Conservation (phyloP, 1,140 invertebrate genomes). For the Drosophila lacertosa region DNA sequence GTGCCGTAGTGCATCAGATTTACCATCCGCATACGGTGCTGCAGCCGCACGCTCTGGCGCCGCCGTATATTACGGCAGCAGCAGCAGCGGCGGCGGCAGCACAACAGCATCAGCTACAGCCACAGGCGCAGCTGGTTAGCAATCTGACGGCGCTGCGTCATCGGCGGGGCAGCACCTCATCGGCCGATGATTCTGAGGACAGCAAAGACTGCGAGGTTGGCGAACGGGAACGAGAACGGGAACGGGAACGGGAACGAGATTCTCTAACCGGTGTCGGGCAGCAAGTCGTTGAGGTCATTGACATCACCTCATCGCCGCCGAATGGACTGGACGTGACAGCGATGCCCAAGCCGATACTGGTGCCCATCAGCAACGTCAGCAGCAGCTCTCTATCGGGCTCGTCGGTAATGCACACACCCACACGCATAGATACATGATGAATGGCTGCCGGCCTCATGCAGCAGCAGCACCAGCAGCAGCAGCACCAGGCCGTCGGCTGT, state of each 20-base stretch:
- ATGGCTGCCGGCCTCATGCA: conserved; percentile 81
- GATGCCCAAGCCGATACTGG: conserved; percentile 45
- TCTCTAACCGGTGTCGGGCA: conserved; percentile 16
- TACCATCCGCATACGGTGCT: conserved; percentile 66
- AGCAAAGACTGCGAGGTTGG: conserved; percentile 82
- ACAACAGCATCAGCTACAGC: conserved; percentile 29
- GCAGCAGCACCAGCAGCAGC: conserved; percentile 59
- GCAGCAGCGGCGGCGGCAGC: conserved; percentile 39
- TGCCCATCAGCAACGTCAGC: conserved; percentile 33
- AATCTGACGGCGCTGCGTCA: conserved; percentile 55
- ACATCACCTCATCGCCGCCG: conserved; percentile 63
- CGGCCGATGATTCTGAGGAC: conserved; percentile 80
- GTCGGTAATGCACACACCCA: conserved; percentile 80
- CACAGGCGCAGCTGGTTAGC: conserved; percentile 38
- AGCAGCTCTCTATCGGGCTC: conserved; percentile 67
- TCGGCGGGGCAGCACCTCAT: conserved; percentile 80
- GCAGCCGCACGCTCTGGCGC: conserved; percentile 55
- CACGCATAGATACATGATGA: conserved; percentile 83
- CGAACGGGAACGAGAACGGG: conserved; percentile 18
- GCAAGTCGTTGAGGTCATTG: conserved; percentile 51
- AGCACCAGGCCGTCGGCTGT: conserved; percentile 66
- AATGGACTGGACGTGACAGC: conserved; percentile 50
- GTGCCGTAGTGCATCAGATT: conserved; percentile 63
- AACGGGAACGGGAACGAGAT: conserved; percentile 9
- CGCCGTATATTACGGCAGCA: conserved; percentile 52